These are phyloP conservation scores for Sebastes schlegelii DNA, from an alignment of 2,113 vertebrate genomes.

Conservation along the genomic window DNA sequence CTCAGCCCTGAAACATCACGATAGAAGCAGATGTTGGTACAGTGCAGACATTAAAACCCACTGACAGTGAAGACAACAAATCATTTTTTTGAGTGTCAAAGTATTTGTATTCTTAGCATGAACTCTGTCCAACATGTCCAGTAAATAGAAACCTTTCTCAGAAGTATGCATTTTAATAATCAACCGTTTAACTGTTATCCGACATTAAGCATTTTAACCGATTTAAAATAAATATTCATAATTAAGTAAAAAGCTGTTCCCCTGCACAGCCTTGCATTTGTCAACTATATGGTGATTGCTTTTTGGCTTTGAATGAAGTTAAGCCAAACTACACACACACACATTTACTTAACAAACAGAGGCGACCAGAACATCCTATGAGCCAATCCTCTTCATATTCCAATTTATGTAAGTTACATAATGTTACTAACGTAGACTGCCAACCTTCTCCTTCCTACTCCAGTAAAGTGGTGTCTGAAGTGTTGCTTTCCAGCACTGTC, in stretches of 20 bases:
- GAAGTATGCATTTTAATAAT: too few species aligned
- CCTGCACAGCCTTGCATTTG: neutral
- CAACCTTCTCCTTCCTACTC: neutral
- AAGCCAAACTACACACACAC: neutral
- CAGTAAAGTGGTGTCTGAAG: conserved; percentile 6
- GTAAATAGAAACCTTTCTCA: neutral
- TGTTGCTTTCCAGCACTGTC: neutral
- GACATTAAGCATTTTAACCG: too few species aligned
- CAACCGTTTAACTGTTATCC: too few species aligned
- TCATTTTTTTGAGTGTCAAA: neutral
- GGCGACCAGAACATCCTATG: neutral
- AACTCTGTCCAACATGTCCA: neutral
- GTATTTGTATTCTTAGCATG: neutral
- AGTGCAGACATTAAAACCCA: neutral
- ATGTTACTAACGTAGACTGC: neutral
- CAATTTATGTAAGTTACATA: neutral
- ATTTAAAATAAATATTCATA: too few species aligned
- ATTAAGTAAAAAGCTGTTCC: too few species aligned
- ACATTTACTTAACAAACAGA: neutral
- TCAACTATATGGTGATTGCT: neutral
- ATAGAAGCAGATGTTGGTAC: neutral
- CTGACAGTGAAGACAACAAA: neutral
- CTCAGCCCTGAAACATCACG: neutral
- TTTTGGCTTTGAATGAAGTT: neutral
- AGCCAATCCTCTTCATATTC: neutral